Percentiles rank a stretch among this genome's conserved stretches.
These are phyloP conservation scores for Drosophila bunnanda DNA, from an alignment of 2,888 invertebrate species.

Conservation along the genomic window DNA sequence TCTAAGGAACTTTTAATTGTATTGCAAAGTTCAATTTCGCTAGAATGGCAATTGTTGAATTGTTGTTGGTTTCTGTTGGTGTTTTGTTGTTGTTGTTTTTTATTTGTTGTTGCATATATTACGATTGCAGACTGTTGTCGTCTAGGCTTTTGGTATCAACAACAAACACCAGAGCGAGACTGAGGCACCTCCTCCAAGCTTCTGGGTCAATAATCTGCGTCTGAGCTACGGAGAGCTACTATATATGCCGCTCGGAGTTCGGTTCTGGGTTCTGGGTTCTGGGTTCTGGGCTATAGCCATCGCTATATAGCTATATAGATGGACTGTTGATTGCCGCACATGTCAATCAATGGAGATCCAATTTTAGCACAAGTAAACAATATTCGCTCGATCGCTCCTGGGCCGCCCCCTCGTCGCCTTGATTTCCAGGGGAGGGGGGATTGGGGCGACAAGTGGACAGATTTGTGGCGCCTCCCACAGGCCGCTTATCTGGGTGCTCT, in stretches of 20 bases:
- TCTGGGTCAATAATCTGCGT: slow-evolving; percentile 77
- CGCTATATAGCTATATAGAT: slow-evolving; percentile 5
- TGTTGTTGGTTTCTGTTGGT: slow-evolving; percentile 3
- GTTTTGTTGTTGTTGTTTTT: background rate
- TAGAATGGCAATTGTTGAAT: slow-evolving; percentile 20
- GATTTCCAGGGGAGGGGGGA: background rate
- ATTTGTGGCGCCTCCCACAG: slow-evolving; percentile 14
- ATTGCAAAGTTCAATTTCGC: slow-evolving; percentile 44
- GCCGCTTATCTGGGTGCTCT: slow-evolving; percentile 21
- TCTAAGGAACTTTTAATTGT: slow-evolving; percentile 11
- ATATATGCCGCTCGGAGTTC: background rate
- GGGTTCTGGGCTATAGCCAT: slow-evolving; percentile 8
- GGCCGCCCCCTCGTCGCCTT: slow-evolving; percentile 8
- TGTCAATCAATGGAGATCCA: slow-evolving; percentile 81
- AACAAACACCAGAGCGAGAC: slow-evolving; percentile 37
- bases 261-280: background rate
- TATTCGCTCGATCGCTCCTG: slow-evolving; percentile 61
- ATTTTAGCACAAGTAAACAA: slow-evolving; percentile 81
- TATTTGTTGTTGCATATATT: slow-evolving; percentile 26
- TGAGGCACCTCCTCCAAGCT: slow-evolving; percentile 59
- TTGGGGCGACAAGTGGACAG: slow-evolving; percentile 4
- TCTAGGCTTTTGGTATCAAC: slow-evolving; percentile 68
- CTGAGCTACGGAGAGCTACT: slow-evolving; percentile 46
- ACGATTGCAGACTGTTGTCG: slow-evolving; percentile 52
- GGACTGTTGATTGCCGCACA: slow-evolving; percentile 57